Evolutionary conservation across 2,797 vertebrate species (phyloP).

Genomic region (Pteronotus mesoamericanus): DNA sequence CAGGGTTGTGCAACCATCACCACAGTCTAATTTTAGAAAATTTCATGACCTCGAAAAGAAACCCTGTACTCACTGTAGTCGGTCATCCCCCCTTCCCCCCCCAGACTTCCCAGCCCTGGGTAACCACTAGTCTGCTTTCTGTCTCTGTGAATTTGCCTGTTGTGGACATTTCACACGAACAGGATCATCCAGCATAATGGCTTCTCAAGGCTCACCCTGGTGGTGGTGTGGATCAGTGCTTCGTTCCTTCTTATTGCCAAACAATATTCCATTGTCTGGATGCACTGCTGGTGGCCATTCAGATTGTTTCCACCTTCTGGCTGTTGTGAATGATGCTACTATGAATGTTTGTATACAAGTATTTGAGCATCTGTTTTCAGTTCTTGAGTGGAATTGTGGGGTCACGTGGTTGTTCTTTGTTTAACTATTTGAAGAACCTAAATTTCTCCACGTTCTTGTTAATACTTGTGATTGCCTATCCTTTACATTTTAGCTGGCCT

Average conservation of each 20-base stretch:
- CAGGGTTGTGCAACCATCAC: not conserved
- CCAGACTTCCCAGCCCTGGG: not conserved
- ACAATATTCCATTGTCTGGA: not conserved
- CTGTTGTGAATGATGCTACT: not conserved
- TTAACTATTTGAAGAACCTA: not conserved
- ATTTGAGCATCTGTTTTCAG: not conserved
- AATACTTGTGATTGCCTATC: not conserved
- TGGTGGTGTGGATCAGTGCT: not conserved
- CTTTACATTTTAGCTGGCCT: not conserved
- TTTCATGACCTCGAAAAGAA: not conserved
- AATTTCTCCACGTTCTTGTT: not conserved
- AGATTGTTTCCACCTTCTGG: not conserved
- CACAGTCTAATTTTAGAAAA: not conserved
- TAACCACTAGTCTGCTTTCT: rapidly evolving
- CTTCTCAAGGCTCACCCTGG: no score
- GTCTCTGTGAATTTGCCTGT: not conserved
- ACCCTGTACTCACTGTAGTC: not conserved
- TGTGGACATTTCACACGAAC: not conserved
- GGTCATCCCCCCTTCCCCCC: not conserved
- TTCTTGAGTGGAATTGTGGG: not conserved
- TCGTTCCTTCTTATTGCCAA: no score
- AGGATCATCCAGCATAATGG: not conserved
- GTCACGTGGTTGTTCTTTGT: not conserved
- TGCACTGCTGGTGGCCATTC: no score
- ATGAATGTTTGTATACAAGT: rapidly evolving